Evolutionary conservation across 2,797 vertebrate species (phyloP).

Genomic region (Melanogrammus aeglefinus): DNA sequence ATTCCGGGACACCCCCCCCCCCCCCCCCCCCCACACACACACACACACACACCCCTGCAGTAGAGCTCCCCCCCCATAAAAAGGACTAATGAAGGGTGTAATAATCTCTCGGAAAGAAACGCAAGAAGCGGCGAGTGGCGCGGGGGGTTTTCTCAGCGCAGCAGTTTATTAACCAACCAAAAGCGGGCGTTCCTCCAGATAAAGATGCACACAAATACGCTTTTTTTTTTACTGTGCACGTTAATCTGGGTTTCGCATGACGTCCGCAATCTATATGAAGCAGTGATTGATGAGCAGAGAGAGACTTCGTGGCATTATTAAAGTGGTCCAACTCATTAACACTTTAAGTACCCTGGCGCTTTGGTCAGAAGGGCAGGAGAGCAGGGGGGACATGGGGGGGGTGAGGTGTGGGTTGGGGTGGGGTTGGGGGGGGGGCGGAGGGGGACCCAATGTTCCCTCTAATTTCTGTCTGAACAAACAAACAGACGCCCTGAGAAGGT

Average conservation of each 20-base stretch:
- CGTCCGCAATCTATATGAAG: slow-evolving; percentile 50
- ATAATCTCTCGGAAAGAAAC: slow-evolving; percentile 8
- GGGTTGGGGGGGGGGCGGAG: slow-evolving; percentile 31
- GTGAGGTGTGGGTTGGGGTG: background rate
- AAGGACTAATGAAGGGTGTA: background rate
- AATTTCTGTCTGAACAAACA: background rate
- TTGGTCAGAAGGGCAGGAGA: slow-evolving; percentile 39
- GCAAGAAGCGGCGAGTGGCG: slow-evolving; percentile 7
- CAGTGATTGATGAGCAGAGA: slow-evolving; percentile 57
- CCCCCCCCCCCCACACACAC: too few relatives aligned
- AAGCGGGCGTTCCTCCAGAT: slow-evolving; percentile 22
- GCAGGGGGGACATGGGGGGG: slow-evolving; percentile 10
- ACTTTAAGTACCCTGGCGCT: slow-evolving; percentile 62
- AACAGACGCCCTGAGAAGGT: too few relatives aligned
- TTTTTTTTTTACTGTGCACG: slow-evolving; percentile 22
- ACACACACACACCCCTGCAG: too few relatives aligned
- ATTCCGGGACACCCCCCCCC: too few relatives aligned
- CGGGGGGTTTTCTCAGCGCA: slow-evolving; percentile 13
- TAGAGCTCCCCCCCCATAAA: background rate
- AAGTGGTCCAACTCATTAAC: slow-evolving; percentile 69
- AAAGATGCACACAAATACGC: slow-evolving; percentile 18
- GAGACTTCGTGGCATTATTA: slow-evolving; percentile 68
- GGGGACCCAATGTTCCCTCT: background rate
- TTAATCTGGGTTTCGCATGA: slow-evolving; percentile 48
- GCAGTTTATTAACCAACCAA: slow-evolving; percentile 24